Conservation (phyloP, 2,888 invertebrate species). For the Heliconius erato region DNA sequence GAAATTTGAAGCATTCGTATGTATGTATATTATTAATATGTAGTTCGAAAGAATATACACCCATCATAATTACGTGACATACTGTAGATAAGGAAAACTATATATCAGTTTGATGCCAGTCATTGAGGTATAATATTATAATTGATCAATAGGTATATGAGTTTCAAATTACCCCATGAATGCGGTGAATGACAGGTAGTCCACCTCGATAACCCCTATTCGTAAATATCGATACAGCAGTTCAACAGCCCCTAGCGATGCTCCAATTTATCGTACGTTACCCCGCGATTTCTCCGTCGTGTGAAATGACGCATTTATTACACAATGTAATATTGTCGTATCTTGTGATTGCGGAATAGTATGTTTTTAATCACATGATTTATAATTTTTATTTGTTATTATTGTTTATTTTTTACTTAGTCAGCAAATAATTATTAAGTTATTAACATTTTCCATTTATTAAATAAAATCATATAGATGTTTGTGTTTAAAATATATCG, state of each 20-base stretch:
- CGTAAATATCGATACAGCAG: conserved; percentile 53
- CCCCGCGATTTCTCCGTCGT: conserved; percentile 63
- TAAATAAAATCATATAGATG: not conserved
- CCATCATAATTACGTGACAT: not conserved
- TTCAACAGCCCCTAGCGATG: conserved; percentile 59
- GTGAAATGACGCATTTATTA: conserved; percentile 46
- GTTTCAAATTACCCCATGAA: conserved; percentile 1
- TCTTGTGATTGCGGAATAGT: conserved; percentile 43
- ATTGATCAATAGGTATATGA: conserved; percentile 15
- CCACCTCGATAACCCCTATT: conserved; percentile 58
- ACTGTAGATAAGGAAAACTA: not conserved
- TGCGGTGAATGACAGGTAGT: conserved; percentile 54
- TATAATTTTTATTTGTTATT: conserved; percentile 22
- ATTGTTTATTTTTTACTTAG: not conserved
- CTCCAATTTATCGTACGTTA: conserved; percentile 69
- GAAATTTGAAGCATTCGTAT: not conserved
- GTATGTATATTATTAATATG: too few species aligned
- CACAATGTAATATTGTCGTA: conserved; percentile 47
- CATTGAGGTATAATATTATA: not conserved
- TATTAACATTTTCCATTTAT: not conserved
- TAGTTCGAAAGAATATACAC: not conserved
- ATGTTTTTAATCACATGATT: conserved; percentile 28
- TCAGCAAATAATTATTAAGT: not conserved
- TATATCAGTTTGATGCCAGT: not conserved
- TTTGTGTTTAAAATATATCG: not conserved